Percentiles rank a stretch among this genome's conserved stretches.
Evolutionary conservation across 2,888 invertebrate genomes (phyloP).

Genomic region (Pyralis farinalis): DNA sequence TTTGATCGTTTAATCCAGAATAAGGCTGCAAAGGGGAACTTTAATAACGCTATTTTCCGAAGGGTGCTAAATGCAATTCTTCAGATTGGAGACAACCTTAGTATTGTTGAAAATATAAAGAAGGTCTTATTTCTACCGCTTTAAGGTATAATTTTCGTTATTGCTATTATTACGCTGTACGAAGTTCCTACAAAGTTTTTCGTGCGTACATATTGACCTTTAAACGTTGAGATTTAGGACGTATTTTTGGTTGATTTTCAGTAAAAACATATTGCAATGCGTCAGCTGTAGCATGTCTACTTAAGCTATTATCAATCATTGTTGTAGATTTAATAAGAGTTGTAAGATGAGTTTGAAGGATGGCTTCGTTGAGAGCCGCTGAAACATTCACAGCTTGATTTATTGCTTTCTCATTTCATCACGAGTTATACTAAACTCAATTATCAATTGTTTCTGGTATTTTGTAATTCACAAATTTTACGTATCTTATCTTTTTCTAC

Average conservation of each 20-base stretch:
- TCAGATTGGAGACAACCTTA: conserved; percentile 12
- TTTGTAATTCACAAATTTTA: no score
- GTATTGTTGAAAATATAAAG: not conserved
- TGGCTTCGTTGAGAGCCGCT: conserved; percentile 35
- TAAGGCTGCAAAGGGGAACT: conserved; percentile 40
- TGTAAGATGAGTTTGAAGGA: conserved; percentile 43
- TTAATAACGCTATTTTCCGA: conserved; percentile 38
- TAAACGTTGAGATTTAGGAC: conserved; percentile 10
- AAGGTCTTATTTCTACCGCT: not conserved
- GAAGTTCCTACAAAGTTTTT: conserved; percentile 5
- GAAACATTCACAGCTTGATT: conserved; percentile 28
- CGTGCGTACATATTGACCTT: conserved; percentile 15
- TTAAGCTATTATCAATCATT: conserved; percentile 55
- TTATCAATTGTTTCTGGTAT: no score
- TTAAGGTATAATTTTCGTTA: conserved; percentile 3
- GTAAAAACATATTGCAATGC: conserved; percentile 4
- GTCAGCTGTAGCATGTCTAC: conserved; percentile 24
- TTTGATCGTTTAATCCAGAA: conserved; percentile 31
- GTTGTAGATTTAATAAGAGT: conserved; percentile 60
- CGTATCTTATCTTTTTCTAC: no score
- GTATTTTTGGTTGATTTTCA: conserved; percentile 12
- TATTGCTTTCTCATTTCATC: conserved; percentile 22
- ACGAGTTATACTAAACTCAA: conserved; percentile 14
- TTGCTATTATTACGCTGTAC: not conserved
- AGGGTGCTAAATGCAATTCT: conserved; percentile 37